Evolutionary conservation across 2,888 invertebrate genomes (phyloP).

Genomic region (Chrysotoxum bicinctum): DNA sequence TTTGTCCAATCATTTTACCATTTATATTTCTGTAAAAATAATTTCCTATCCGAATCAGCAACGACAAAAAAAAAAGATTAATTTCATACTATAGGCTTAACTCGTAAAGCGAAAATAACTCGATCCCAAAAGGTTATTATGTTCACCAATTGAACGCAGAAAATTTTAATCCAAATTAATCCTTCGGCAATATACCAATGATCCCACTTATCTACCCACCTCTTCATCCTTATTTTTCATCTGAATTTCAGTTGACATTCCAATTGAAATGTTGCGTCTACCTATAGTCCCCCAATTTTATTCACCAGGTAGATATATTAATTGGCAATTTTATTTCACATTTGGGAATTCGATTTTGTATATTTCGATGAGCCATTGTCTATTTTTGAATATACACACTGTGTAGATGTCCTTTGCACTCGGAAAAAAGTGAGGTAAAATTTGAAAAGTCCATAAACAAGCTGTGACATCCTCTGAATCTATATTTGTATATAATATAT

Average conservation of each 20-base stretch:
- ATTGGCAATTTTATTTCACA: slow-evolving; percentile 61
- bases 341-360: slow-evolving; percentile 18
- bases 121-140: neutral
- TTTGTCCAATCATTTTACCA: slow-evolving; percentile 33
- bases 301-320: slow-evolving; percentile 38
- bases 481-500: no score
- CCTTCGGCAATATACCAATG: slow-evolving; percentile 22
- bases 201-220: slow-evolving; percentile 13
- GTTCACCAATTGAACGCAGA: slow-evolving; percentile 16
- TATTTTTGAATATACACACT: neutral
- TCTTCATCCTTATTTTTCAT: neutral
- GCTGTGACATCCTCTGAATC: no score
- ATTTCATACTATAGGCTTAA: neutral
- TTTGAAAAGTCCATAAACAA: no score
- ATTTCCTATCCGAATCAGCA: slow-evolving; percentile 6
- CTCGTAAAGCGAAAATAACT: neutral
- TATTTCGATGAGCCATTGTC: slow-evolving; percentile 1
- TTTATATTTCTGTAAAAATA: neutral
- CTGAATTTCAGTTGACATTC: slow-evolving; percentile 16
- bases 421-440: neutral
- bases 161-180: slow-evolving; percentile 36
- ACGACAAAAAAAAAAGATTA: neutral
- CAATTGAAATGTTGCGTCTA: slow-evolving; percentile 24
- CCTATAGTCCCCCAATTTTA: neutral
- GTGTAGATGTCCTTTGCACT: neutral